Base-by-base conservation (phyloP, 2,888 invertebrate species). In the Encarsia formosa region DNA sequence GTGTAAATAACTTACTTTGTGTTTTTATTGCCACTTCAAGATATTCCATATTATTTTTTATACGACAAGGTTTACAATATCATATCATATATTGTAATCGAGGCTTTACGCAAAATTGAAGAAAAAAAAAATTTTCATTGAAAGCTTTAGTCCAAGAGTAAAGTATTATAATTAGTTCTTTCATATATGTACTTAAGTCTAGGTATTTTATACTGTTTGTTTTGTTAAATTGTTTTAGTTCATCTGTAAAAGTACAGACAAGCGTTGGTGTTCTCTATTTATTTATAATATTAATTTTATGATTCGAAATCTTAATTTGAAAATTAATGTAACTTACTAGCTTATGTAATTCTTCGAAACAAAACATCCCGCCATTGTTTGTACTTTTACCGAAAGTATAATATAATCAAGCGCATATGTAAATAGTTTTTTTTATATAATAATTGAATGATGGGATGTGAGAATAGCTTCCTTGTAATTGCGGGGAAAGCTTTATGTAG, bases 81-180 rank as follows among this genome's bases (percentile, higher is more conserved):
- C 8, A 11, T 8, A 26, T 26, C 11, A 26, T 26, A 8, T 26
- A 8, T 26, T 26, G 8, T 26, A 31, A 4, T 31, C n/a, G n/a
- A n/a, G n/a, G n/a, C 11, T 15, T 6, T 4, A n/a, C 4, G 3
- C 31, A 15, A 31, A 31, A 4, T 4, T 31, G 31, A 31, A 11
- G 4, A 31, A n/a, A 31, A 11, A 3, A 15, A 31, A 11, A 11
- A 31, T 18, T 19, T 13, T 39, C 23, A 23, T 19, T 41, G 45
- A 55, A 55, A 55, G 55, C 55, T 55, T 49, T 51, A 55, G 51
- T 52, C 55, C 55, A 52, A 55, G 55, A 52, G 44, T 51, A 41
- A 48, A 51, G 35, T 48, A 51, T 52, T 49, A 47, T 18, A 23
- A 20, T 44, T 23, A 19, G 23, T 43, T 18, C 19, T 45, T 46